These are phyloP conservation scores for Recurvirostra avosetta DNA, from an alignment of 2,113 vertebrate species.

Conservation along the genomic window DNA sequence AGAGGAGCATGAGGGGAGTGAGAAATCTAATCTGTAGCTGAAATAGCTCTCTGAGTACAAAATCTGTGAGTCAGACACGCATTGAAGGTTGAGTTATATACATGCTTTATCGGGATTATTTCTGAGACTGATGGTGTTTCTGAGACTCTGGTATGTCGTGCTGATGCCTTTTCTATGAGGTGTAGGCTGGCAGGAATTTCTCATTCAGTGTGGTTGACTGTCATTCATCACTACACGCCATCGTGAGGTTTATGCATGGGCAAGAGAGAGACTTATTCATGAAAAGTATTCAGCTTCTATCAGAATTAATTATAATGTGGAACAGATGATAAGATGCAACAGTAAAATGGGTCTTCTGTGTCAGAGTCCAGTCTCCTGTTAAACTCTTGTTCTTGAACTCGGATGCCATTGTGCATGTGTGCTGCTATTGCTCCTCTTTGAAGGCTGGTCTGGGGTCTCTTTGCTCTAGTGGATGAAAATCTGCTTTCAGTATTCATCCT, in stretches of 20 bases:
- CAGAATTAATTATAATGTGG: neutral
- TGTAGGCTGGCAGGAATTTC: neutral
- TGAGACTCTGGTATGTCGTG: neutral
- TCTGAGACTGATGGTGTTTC: neutral
- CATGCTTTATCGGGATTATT: neutral
- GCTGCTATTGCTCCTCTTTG: neutral
- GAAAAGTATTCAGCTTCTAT: neutral
- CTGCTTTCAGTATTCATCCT: neutral
- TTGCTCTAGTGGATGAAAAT: neutral
- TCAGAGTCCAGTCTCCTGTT: neutral
- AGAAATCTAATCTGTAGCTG: neutral
- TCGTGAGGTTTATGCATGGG: neutral
- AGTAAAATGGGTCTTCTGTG: neutral
- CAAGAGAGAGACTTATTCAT: neutral
- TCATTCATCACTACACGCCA: neutral
- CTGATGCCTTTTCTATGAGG: neutral
- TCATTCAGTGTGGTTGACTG: neutral
- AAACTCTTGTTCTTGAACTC: neutral
- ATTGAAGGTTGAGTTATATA: neutral
- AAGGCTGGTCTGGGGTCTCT: neutral
- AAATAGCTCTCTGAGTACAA: neutral
- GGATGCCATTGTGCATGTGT: fast-evolving
- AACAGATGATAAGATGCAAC: neutral
- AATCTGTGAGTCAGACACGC: neutral
- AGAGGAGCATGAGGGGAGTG: neutral